These are phyloP conservation scores for Sarotherodon lohbergeri DNA, from an alignment of 2,113 vertebrate species.

Conservation along the genomic window DNA sequence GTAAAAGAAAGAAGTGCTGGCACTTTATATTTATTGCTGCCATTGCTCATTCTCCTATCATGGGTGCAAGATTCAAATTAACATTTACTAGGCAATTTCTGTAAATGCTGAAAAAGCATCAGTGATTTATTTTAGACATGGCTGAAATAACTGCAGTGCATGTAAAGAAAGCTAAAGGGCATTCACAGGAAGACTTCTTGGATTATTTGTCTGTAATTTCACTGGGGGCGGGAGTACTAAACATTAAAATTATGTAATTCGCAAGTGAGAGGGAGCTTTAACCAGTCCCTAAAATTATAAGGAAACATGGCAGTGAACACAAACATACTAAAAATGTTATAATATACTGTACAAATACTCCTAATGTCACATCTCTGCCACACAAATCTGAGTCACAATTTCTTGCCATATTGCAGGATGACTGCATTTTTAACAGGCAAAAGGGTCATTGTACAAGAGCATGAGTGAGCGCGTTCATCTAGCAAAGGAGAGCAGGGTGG, in stretches of 20 bases:
- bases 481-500: not conserved
- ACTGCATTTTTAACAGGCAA: conserved; percentile 8
- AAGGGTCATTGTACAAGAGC: conserved; percentile 20
- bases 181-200: not conserved
- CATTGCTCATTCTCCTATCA: not conserved
- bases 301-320: rapidly evolving
- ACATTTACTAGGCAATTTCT: not conserved
- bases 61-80: not conserved
- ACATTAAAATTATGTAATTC: not conserved
- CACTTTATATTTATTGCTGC: not conserved
- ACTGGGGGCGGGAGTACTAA: not conserved
- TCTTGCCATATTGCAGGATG: not conserved
- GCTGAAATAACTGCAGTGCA: not conserved
- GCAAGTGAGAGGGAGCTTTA: not conserved
- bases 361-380: not conserved
- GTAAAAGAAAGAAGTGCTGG: not conserved
- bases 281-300: not conserved
- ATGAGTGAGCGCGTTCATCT: not conserved
- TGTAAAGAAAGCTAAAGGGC: not conserved
- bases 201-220: not conserved
- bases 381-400: conserved; percentile 33
- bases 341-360: not conserved
- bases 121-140: rapidly evolving
- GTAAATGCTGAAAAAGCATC: not conserved
- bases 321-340: not conserved